These are phyloP conservation scores for Saccostrea glomerata DNA, from an alignment of 1,140 invertebrate species.

Conservation along the genomic window DNA sequence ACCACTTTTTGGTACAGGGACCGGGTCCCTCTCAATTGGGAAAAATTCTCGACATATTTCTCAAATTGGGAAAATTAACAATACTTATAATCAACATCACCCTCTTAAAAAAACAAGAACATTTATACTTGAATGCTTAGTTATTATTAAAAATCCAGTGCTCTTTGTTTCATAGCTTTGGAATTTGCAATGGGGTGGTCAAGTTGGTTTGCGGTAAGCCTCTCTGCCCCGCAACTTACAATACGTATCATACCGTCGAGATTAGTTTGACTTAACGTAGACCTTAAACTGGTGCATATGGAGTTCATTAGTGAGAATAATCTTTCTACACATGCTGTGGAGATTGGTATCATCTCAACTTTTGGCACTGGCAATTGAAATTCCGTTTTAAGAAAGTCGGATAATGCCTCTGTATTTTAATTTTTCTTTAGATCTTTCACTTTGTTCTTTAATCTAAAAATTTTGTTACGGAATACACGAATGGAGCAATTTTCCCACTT, in stretches of 20 bases:
- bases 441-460: too few species aligned
- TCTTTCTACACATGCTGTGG: conserved; percentile 23
- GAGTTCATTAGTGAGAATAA: not conserved
- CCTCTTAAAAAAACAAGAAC: not conserved
- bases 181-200: too few species aligned
- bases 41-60: not conserved
- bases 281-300: not conserved
- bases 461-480: too few species aligned
- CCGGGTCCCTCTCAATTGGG: not conserved
- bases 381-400: too few species aligned
- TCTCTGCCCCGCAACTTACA: not conserved
- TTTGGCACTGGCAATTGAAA: too few species aligned
- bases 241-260: not conserved
- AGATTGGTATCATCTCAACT: conserved; percentile 28
- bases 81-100: not conserved
- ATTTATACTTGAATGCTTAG: too few species aligned
- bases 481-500: too few species aligned
- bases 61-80: not conserved
- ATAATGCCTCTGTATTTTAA: too few species aligned
- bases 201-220: not conserved
- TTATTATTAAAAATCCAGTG: too few species aligned
- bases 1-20: not conserved
- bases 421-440: too few species aligned
- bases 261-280: not conserved
- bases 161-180: too few species aligned